A percentile compares a stretch with the other conserved stretches of the same genome.
Evolutionary conservation across 2,797 vertebrate species (phyloP).

Genomic region (Tragopan temminckii): DNA sequence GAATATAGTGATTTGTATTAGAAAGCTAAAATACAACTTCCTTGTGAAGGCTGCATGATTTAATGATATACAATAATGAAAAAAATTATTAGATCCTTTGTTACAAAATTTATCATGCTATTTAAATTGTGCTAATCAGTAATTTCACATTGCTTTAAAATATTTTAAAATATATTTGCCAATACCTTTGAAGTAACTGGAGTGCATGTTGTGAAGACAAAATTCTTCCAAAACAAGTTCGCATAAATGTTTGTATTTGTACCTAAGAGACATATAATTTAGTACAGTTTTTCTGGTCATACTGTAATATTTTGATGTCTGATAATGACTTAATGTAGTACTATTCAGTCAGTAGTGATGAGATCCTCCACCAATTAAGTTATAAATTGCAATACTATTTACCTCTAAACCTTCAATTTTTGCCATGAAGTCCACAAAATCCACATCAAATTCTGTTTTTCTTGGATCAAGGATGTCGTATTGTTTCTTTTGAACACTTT

Average conservation of each 20-base stretch:
- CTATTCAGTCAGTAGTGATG: not conserved
- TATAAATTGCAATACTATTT: slow-evolving; percentile 5
- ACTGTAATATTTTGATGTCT: not conserved
- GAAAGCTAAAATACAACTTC: not conserved
- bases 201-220: slow-evolving; percentile 84
- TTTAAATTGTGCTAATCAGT: not conserved
- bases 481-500: slow-evolving; percentile 83
- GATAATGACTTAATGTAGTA: not conserved
- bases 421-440: slow-evolving; percentile 83
- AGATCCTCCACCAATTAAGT: not conserved
- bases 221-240: slow-evolving; percentile 82
- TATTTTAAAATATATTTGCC: not conserved
- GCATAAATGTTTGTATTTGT: slow-evolving; percentile 86
- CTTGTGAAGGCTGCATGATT: not conserved
- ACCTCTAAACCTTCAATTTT: slow-evolving; percentile 85
- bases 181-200: slow-evolving; percentile 84
- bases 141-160: not conserved
- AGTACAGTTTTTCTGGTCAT: not conserved
- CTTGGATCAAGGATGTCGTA: slow-evolving; percentile 85
- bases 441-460: slow-evolving; percentile 84
- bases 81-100: not conserved
- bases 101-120: not conserved
- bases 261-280: slow-evolving; percentile 73
- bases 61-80: not conserved
- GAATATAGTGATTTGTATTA: not conserved